Evolutionary conservation across 2,888 invertebrate species (phyloP).

Genomic region (Pollenia griseotomentosa): DNA sequence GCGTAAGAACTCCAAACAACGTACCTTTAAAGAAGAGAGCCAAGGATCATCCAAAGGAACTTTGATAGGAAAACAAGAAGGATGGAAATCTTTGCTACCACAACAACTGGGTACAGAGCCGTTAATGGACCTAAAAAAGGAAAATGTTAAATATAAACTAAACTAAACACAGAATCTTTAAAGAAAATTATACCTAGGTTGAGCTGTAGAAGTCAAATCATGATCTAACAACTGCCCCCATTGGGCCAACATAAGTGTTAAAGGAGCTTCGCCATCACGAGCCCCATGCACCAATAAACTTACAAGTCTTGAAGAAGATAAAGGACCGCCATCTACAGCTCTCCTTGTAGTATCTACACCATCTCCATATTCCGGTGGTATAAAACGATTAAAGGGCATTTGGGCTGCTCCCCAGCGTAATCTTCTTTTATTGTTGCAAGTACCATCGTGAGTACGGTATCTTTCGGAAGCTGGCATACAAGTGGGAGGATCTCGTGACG

Average conservation of each 20-base stretch:
- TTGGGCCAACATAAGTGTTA: slow-evolving; percentile 93
- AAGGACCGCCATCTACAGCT: slow-evolving; percentile 86
- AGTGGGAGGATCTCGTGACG: slow-evolving; percentile 87
- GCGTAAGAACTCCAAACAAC: slow-evolving; percentile 92
- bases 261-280: slow-evolving; percentile 87
- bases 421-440: slow-evolving; percentile 92
- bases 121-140: slow-evolving; percentile 86
- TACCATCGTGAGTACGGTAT: slow-evolving; percentile 94
- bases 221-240: slow-evolving; percentile 97
- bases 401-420: slow-evolving; percentile 93
- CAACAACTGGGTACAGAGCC: slow-evolving; percentile 92
- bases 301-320: slow-evolving; percentile 91
- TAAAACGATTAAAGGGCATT: slow-evolving; percentile 92
- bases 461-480: slow-evolving; percentile 89
- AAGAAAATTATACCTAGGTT: slow-evolving; percentile 85
- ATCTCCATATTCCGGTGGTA: slow-evolving; percentile 93
- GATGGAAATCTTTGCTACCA: slow-evolving; percentile 87
- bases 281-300: slow-evolving; percentile 88
- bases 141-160: background rate
- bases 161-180: too few relatives aligned
- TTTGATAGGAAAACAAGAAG: slow-evolving; percentile 93
- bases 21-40: slow-evolving; percentile 88
- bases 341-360: slow-evolving; percentile 85
- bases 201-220: slow-evolving; percentile 92
- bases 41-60: slow-evolving; percentile 90